These are phyloP conservation scores for Salvator merianae DNA, from an alignment of 2,113 vertebrate genomes.

Conservation along the genomic window DNA sequence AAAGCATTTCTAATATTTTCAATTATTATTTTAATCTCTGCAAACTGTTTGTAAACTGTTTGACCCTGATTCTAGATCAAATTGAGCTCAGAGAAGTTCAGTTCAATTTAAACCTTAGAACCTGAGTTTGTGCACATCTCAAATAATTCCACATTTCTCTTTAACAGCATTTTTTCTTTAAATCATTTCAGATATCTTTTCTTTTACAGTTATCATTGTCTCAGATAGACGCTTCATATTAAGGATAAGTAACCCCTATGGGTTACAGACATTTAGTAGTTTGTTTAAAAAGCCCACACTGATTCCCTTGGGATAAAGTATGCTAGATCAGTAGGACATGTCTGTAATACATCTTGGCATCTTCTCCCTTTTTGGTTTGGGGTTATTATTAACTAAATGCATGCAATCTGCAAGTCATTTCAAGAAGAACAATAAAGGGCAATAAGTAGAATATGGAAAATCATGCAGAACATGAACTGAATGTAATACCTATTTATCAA, in stretches of 20 bases:
- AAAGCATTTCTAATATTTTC: too few species aligned
- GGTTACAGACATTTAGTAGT: neutral
- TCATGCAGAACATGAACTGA: too few species aligned
- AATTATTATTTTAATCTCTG: too few species aligned
- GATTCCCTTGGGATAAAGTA: neutral
- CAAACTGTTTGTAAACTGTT: too few species aligned
- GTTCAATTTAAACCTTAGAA: too few species aligned
- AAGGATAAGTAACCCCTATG: neutral
- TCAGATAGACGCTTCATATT: neutral
- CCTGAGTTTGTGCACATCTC: too few species aligned
- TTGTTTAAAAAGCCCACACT: constrained; percentile 19
- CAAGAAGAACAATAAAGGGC: neutral
- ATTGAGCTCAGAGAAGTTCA: too few species aligned
- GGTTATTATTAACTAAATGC: neutral
- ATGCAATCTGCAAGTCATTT: neutral
- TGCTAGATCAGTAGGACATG: constrained; percentile 25
- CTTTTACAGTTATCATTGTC: neutral
- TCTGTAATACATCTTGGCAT: neutral
- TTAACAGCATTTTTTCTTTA: neutral
- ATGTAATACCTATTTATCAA: too few species aligned
- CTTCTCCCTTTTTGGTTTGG: neutral
- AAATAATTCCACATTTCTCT: neutral
- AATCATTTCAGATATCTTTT: neutral
- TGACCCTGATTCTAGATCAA: too few species aligned
- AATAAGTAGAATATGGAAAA: neutral